Evolutionary conservation across 2,797 vertebrate species (phyloP).

Genomic region (Phaenicophaeus curvirostris): DNA sequence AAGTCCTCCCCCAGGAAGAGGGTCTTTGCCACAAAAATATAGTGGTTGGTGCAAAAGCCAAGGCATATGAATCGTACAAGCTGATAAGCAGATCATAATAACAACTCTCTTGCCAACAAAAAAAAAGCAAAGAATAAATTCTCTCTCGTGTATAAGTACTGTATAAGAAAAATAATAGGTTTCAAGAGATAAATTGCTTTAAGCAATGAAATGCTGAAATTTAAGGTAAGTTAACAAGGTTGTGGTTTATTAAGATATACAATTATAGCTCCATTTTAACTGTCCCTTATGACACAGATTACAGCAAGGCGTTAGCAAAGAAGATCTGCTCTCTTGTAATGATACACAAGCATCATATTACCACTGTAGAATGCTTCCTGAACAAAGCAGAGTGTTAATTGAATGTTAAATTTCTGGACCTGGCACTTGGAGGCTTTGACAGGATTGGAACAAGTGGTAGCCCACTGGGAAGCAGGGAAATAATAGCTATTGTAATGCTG

Average conservation of each 20-base stretch:
- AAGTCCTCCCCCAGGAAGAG: not conserved
- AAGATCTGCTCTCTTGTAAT: not conserved
- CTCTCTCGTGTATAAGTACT: not conserved
- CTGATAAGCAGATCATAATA: not conserved
- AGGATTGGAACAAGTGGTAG: not conserved
- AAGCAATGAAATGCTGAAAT: not conserved
- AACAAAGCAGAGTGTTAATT: slow-evolving; percentile 51
- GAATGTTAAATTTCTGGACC: slow-evolving; percentile 18
- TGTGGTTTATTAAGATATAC: not conserved
- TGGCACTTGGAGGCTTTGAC: not conserved
- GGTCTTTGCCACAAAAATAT: not conserved
- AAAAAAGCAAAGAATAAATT: not conserved
- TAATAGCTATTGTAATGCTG: not conserved
- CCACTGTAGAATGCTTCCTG: not conserved
- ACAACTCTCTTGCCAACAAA: not conserved
- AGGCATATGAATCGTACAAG: not conserved
- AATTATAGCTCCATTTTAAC: not conserved
- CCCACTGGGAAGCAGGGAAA: not conserved
- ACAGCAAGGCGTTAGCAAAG: not conserved
- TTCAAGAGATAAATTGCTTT: not conserved
- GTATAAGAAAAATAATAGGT: not conserved
- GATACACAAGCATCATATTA: not conserved
- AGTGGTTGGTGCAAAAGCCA: not conserved
- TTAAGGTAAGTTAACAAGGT: not conserved
- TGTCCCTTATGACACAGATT: not conserved